These are phyloP conservation scores for Campylomormyrus numenius DNA, from an alignment of 2,113 vertebrate species.

Conservation along the genomic window DNA sequence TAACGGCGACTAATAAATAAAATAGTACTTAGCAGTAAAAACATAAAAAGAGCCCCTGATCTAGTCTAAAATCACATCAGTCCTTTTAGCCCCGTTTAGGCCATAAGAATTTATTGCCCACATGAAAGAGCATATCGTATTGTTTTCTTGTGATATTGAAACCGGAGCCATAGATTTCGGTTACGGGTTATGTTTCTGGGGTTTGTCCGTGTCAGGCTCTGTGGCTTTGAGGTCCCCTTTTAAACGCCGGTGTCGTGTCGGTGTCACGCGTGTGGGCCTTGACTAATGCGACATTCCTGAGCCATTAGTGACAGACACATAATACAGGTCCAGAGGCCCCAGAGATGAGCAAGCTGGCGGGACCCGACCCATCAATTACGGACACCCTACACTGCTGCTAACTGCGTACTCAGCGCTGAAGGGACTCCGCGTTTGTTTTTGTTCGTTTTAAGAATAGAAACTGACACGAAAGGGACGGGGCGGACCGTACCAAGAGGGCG, in stretches of 20 bases:
- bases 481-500: neutral
- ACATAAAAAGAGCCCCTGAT: neutral
- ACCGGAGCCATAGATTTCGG: conserved; percentile 13
- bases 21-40: neutral
- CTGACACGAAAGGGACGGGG: conserved; percentile 3
- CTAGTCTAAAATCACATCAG: conserved; percentile 13
- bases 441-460: neutral
- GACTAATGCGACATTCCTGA: conserved; percentile 36
- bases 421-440: neutral
- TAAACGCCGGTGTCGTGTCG: conserved; percentile 11
- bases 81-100: conserved; percentile 28
- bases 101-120: conserved; percentile 20
- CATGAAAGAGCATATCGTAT: neutral
- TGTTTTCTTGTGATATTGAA: conserved; percentile 22
- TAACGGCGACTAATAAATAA: conserved; percentile 4
- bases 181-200: conserved; percentile 16
- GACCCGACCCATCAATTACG: conserved; percentile 8
- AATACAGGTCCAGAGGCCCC: conserved; percentile 19
- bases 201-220: conserved; percentile 21
- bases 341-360: conserved; percentile 2
- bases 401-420: neutral
- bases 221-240: conserved; percentile 20
- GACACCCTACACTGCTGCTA: conserved; percentile 20
- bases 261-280: conserved; percentile 27
- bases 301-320: conserved; percentile 38